Conservation (phyloP, 1,140 invertebrate species). For the Chrysopa pallens region DNA sequence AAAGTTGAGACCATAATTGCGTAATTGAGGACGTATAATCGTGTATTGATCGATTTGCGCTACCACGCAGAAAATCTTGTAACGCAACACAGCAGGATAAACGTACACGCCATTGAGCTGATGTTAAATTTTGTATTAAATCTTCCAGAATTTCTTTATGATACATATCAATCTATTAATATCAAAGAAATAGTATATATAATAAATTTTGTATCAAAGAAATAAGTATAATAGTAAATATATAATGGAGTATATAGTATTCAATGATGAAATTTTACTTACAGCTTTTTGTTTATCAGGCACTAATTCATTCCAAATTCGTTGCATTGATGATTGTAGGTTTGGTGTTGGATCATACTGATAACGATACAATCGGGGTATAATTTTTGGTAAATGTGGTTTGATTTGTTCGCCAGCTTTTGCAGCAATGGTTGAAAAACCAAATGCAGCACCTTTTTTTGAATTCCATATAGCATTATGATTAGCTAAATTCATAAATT, state of each 20-base stretch:
- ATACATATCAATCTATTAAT: slow-evolving; percentile 61
- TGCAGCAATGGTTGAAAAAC: slow-evolving; percentile 66
- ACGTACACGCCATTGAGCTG: slow-evolving; percentile 70
- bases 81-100: slow-evolving; percentile 81
- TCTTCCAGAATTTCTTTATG: slow-evolving; percentile 74
- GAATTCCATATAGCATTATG: slow-evolving; percentile 89
- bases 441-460: slow-evolving; percentile 80
- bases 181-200: slow-evolving; percentile 5
- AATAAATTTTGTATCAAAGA: background rate
- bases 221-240: too few relatives aligned
- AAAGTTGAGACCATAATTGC: slow-evolving; percentile 64
- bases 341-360: slow-evolving; percentile 82
- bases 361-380: slow-evolving; percentile 77
- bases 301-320: slow-evolving; percentile 81
- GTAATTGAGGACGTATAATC: slow-evolving; percentile 34
- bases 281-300: slow-evolving; percentile 70
- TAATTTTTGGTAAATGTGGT: slow-evolving; percentile 63
- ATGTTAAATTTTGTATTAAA: slow-evolving; percentile 61
- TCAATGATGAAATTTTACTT: slow-evolving; percentile 16
- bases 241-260: too few relatives aligned
- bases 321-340: slow-evolving; percentile 78
- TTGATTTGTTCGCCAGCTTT: slow-evolving; percentile 66
- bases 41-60: slow-evolving; percentile 19
- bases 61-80: slow-evolving; percentile 51
- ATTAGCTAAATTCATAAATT: slow-evolving; percentile 89